Percentiles rank a stretch among this genome's conserved stretches.
phyloP scores from a whole-genome alignment of 2,113 vertebrate species.

The Candoia aspera region DNA sequence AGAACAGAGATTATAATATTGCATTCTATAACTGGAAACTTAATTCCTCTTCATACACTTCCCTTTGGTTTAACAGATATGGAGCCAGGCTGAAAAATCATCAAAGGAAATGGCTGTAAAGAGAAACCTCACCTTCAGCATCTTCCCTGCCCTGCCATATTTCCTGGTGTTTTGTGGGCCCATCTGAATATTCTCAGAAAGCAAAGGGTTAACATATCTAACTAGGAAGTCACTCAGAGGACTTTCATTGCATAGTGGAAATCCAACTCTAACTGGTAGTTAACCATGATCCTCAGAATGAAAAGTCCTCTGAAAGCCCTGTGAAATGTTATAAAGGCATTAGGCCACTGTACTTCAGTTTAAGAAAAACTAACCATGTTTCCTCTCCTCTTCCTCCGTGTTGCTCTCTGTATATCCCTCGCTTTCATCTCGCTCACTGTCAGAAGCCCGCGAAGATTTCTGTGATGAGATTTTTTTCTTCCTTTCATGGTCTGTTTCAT shows the following conservation, averaged over 20 bases:
- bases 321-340: not conserved
- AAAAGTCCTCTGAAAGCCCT: accelerated
- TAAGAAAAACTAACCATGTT: constrained; percentile 72
- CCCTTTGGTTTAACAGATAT: not conserved
- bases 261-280: constrained; percentile 13
- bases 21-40: not conserved
- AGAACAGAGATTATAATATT: not conserved
- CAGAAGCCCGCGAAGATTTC: constrained; percentile 50
- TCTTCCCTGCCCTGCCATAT: not conserved
- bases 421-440: constrained; percentile 49
- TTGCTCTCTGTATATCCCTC: constrained; percentile 67
- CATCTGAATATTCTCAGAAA: not conserved
- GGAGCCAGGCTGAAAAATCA: too few relatives aligned
- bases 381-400: constrained; percentile 58
- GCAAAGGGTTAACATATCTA: not conserved
- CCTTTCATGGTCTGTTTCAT: constrained; percentile 58
- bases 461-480: constrained; percentile 43
- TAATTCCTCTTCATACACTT: not conserved
- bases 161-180: too few relatives aligned
- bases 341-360: not conserved
- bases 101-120: not conserved
- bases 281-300: not conserved
- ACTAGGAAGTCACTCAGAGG: not conserved
- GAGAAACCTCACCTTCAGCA: not conserved
- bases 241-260: not conserved